Evolutionary conservation across 1,140 invertebrate genomes (phyloP), one percentile per base, ranked within the genome.

Genomic region (Brachionus manjavacas): DNA sequence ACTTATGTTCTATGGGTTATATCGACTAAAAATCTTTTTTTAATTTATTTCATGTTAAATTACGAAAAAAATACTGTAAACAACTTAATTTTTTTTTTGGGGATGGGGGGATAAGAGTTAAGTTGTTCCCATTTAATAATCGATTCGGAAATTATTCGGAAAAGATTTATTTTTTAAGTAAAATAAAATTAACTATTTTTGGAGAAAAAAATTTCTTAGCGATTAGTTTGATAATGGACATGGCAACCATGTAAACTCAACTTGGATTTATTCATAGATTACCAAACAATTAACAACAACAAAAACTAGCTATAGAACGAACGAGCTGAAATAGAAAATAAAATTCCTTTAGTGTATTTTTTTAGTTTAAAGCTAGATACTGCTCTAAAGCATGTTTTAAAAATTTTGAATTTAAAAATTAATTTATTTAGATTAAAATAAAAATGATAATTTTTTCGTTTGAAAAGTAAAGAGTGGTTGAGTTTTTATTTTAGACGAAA

Each of bases 401-500:
- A 60, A 60, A 20, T 35, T 70, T 74, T 8, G 14, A 76, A 49
- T 46, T 49, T 9, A 76, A 76, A 76, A 49, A 14, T 76, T 25
- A 76, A 25, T 76, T 76, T 49, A 76, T 76, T 76, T 76, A 76
- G 72, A 76, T 76, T 49, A 28, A 76, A 20, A 76, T n/a, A 76
- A 76, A 76, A 23, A 76, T 46, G 20, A 76, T 23, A 76, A 76
- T 76, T 20, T 49, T 76, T 52, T 49, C 14, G 39, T 39, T 43
- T 74, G 43, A 74, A 11, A 70, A 28, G 35, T 14, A 70, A 70
- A 70, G 4, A 74, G n/a, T 74, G 31, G 39, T 41, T 41, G 20
- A 41, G 31, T 43, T 74, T 41, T 74, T 39, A 16, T 16, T 12
- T 68, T 35, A 12, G 66, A 31, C 31, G n/a, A 39, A 72, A 72